Evolutionary conservation across 2,797 vertebrate genomes (phyloP), one percentile per base, ranked within the genome.

Genomic region (Epinephelus malabaricus): DNA sequence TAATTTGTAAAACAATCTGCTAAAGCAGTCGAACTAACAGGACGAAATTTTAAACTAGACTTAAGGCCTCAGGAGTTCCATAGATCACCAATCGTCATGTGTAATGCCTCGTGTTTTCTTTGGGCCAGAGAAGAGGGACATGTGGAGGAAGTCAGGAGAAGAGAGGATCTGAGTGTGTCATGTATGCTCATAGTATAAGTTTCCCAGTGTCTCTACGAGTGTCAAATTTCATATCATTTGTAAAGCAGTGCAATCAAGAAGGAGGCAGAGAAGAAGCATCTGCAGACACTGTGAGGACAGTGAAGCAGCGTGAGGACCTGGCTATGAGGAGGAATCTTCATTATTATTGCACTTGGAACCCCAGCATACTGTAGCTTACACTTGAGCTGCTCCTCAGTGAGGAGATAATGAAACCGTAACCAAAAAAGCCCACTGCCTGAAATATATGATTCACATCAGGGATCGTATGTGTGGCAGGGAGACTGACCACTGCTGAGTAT

Each of bases 261-360:
- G 25, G 69, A 61, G 54, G 45, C 4, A 18, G 56, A 71, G 40
- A 45, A 71, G 68, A 59, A 2, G 30, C 4, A 34, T 58, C 25
- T 8, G 5, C 18, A 55, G 61, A 75, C 25, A 34, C 30, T 18
- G 25, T 13, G 25, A 55, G 27, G 59, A 50, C 50, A 40, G 46
- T 18, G 23, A 54, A 47, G 47, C 43, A 62, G 43, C 11, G 17
- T 18, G 69, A 63, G 51, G 8, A 40, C 49, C 15, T 51, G 13
- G 23, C 21, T 18, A 5, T 18, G 6, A 73, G 13, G 40, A 79
- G 27, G 60, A 60, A 78, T 75, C 14, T 1, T 60, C 46, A 43
- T 34, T 13, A 75, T 90, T 92, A 92, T 92, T 91, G 89, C 91
- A 86, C 86, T 65, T 88, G 5, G n/a, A 82, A 78, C 10, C 72